Percentiles rank a stretch among this genome's conserved stretches.
phyloP scores from a whole-genome alignment of 2,797 vertebrate species.

The Aldrovandia affinis region DNA sequence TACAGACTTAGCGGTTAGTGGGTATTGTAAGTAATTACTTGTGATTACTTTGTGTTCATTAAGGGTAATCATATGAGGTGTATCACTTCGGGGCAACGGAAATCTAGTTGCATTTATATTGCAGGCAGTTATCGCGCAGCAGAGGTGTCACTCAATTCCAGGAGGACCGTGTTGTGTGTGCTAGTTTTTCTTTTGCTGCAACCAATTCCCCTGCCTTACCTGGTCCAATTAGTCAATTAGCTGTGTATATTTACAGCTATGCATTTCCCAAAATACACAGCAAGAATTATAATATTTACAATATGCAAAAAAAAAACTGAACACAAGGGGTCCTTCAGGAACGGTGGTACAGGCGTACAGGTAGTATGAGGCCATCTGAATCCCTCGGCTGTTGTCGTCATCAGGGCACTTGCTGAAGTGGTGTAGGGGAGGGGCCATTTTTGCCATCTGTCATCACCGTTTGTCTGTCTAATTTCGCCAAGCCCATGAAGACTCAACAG shows the following conservation, averaged over 20 bases:
- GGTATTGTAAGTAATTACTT: constrained; percentile 4
- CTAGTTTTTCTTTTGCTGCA: neutral
- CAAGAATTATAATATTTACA: neutral
- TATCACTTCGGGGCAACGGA: neutral
- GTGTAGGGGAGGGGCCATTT: neutral
- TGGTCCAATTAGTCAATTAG: constrained; percentile 17
- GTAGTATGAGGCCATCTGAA: neutral
- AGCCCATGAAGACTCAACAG: neutral
- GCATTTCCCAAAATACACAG: neutral
- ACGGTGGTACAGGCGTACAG: neutral
- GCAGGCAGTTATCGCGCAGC: neutral
- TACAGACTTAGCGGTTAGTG: neutral
- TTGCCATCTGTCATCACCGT: neutral
- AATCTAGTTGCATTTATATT: constrained; percentile 11
- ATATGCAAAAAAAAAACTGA: neutral
- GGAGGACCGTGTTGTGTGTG: neutral
- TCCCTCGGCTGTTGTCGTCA: neutral
- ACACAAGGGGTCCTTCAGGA: neutral
- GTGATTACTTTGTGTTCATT: constrained; percentile 15
- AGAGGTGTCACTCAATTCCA: neutral
- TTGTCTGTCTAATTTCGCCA: neutral
- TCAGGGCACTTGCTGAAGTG: neutral
- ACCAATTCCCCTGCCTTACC: neutral
- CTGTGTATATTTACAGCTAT: neutral
- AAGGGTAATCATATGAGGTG: constrained; percentile 17